Evolutionary conservation across 2,113 vertebrate genomes (phyloP).

Genomic region (Nestor notabilis): DNA sequence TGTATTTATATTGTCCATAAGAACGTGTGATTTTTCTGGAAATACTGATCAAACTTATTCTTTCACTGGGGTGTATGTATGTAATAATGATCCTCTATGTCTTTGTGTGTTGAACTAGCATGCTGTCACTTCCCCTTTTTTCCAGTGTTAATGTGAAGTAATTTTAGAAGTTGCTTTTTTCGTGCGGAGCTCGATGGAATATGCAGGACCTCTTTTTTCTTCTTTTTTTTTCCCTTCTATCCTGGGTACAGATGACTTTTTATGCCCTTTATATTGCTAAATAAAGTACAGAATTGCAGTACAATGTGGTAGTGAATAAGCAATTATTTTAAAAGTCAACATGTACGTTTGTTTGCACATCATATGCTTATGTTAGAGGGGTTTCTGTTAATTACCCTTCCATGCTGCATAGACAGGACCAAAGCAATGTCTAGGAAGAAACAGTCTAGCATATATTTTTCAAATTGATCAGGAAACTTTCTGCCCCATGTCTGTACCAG

Average conservation of each 20-base stretch:
- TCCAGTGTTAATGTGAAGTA: neutral
- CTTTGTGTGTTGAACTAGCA: neutral
- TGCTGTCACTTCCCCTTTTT: neutral
- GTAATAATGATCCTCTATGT: neutral
- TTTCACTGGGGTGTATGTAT: neutral
- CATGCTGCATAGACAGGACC: neutral
- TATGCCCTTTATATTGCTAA: neutral
- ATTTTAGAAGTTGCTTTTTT: neutral
- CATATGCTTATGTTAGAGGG: neutral
- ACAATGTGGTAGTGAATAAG: neutral
- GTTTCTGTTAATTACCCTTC: neutral
- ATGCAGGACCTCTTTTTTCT: neutral
- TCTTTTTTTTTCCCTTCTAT: neutral
- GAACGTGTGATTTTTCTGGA: neutral
- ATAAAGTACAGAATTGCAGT: neutral
- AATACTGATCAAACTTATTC: neutral
- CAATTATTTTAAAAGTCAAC: constrained; percentile 10
- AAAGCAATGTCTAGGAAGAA: neutral
- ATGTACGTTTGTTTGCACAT: constrained; percentile 21
- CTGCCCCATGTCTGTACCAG: neutral
- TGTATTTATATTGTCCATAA: neutral
- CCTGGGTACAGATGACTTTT: neutral
- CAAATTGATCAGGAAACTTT: neutral
- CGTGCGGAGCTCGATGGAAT: neutral
- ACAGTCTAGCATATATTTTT: neutral